Conservation (phyloP, 2,888 invertebrate genomes). For the Himalopsyche kuldschensis region DNA sequence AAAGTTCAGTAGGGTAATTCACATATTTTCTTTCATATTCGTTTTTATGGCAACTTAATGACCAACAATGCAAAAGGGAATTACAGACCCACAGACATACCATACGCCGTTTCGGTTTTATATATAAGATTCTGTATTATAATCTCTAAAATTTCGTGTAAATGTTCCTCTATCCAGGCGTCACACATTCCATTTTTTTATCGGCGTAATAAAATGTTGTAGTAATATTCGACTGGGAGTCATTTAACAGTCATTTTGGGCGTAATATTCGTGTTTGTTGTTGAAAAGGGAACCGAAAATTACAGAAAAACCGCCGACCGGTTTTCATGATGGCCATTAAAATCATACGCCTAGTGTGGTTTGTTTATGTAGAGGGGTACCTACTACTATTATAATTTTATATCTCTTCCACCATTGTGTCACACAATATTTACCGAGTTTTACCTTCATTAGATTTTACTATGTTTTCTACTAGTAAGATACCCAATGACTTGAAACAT, state of each 20-base stretch:
- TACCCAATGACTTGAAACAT: too few relatives aligned
- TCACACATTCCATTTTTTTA: conserved; percentile 29
- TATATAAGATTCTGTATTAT: too few relatives aligned
- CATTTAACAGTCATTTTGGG: conserved; percentile 30
- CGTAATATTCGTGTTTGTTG: conserved; percentile 24
- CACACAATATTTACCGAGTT: background rate
- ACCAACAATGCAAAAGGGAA: too few relatives aligned
- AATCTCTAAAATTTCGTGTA: background rate
- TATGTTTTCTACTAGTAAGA: too few relatives aligned
- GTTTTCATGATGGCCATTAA: background rate
- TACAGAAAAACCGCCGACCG: background rate
- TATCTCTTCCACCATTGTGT: background rate
- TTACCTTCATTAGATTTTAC: too few relatives aligned
- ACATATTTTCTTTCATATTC: too few relatives aligned
- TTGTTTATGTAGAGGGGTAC: background rate
- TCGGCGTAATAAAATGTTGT: conserved; percentile 29
- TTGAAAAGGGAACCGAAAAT: conserved; percentile 17
- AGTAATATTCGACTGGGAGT: conserved; percentile 26
- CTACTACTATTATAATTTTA: background rate
- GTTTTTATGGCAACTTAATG: too few relatives aligned
- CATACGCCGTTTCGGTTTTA: too few relatives aligned
- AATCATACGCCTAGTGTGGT: background rate
- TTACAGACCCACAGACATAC: too few relatives aligned
- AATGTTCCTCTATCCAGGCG: background rate
- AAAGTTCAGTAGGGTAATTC: too few relatives aligned